Percentiles rank a stretch among this genome's conserved stretches.
Conservation (phyloP, 2,113 vertebrate genomes). For the Eulemur macaco region DNA sequence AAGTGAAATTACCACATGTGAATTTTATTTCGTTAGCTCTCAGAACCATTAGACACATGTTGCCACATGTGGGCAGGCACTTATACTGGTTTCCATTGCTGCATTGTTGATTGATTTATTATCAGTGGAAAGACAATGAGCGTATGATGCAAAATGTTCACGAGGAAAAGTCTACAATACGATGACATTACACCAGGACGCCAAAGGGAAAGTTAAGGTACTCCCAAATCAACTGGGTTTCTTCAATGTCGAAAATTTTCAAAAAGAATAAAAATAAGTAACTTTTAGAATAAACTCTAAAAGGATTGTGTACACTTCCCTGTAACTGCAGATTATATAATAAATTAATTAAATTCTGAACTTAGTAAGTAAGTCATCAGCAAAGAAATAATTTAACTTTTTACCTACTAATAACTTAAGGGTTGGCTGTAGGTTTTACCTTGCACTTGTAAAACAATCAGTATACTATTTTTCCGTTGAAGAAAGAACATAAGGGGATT, state of each 20-base stretch:
- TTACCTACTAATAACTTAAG: background rate
- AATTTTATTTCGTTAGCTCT: constrained; percentile 18
- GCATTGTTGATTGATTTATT: constrained; percentile 10
- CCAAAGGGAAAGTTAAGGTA: background rate
- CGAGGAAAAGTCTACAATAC: background rate
- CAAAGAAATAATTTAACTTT: background rate
- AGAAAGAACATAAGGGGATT: background rate
- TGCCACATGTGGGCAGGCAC: background rate
- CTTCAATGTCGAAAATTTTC: background rate
- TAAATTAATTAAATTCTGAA: background rate
- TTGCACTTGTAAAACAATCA: background rate
- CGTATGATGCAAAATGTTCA: background rate
- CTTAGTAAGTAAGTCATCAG: background rate
- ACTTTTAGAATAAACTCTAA: background rate
- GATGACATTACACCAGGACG: background rate
- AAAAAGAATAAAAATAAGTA: background rate
- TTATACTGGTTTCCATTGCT: background rate
- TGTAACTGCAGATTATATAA: background rate
- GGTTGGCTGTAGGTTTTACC: background rate
- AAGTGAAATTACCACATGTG: background rate
- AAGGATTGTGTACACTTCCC: background rate
- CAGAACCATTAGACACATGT: background rate
- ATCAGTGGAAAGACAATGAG: background rate
- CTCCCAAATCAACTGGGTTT: background rate
- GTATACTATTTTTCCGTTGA: background rate